Conservation (phyloP, 2,113 vertebrate genomes). For the Crotophaga sulcirostris region DNA sequence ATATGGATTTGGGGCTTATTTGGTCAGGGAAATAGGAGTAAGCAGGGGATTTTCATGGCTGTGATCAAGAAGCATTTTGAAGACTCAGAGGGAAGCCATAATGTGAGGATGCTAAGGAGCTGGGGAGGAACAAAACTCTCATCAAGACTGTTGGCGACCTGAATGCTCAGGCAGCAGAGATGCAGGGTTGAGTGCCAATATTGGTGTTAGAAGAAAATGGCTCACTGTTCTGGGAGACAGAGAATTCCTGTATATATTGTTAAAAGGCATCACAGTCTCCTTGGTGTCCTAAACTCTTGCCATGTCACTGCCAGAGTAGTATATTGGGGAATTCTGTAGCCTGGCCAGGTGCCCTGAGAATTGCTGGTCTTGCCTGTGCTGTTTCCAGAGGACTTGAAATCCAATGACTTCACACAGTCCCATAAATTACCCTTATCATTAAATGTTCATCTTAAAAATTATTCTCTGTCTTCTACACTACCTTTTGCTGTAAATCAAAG, state of each 20-base stretch:
- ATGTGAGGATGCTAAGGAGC: background rate
- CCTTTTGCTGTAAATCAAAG: background rate
- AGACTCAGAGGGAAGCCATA: background rate
- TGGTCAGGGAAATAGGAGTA: background rate
- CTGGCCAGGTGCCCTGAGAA: background rate
- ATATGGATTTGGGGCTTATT: background rate
- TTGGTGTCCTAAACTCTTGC: background rate
- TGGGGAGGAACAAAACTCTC: background rate
- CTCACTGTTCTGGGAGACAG: background rate
- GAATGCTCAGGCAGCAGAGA: background rate
- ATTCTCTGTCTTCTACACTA: background rate
- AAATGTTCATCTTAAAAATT: background rate
- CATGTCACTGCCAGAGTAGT: background rate
- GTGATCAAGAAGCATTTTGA: background rate
- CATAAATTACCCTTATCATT: background rate
- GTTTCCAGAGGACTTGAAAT: background rate
- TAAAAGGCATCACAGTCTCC: background rate
- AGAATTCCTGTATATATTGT: background rate
- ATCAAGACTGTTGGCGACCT: background rate
- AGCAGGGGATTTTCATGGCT: background rate
- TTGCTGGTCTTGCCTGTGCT: background rate
- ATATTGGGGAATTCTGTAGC: background rate
- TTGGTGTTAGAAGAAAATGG: accelerated
- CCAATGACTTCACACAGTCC: background rate
- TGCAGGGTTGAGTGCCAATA: background rate